Percentiles rank a stretch among this genome's conserved stretches.
phyloP scores from a whole-genome alignment of 2,797 vertebrate species.

The Alca torda region DNA sequence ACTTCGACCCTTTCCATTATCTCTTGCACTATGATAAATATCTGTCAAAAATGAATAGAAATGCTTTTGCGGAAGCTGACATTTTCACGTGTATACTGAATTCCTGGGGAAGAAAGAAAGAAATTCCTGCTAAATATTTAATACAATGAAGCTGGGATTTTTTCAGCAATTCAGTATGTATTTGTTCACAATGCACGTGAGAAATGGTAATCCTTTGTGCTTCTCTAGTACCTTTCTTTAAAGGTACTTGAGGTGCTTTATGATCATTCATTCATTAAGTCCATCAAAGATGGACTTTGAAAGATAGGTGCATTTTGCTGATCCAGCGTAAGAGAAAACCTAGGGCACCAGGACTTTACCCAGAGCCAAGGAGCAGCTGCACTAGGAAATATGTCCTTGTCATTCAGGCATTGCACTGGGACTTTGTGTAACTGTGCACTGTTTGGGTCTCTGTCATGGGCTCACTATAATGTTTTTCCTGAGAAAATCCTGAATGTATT shows the following conservation, averaged over 20 bases:
- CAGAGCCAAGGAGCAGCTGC: not conserved
- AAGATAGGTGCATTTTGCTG: not conserved
- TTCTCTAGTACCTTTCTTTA: not conserved
- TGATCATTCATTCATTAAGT: not conserved
- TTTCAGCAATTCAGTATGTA: not conserved
- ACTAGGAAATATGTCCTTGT: not conserved
- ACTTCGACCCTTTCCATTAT: not conserved
- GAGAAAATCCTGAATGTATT: not conserved
- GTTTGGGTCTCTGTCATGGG: not conserved
- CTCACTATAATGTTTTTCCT: not conserved
- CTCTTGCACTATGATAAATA: not conserved
- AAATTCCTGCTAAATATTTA: conserved; percentile 10
- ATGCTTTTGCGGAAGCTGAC: not conserved
- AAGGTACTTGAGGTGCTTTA: not conserved
- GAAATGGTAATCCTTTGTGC: not conserved
- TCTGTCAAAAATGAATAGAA: not conserved
- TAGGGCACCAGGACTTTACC: not conserved
- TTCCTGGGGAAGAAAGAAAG: not conserved
- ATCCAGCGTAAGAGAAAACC: not conserved
- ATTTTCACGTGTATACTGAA: not conserved
- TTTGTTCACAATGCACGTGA: not conserved
- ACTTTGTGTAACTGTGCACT: not conserved
- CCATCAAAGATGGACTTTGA: not conserved
- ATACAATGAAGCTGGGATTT: not conserved
- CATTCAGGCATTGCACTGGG: not conserved